Base-by-base conservation (phyloP, 1,140 invertebrate species). In the Meloidogyne chitwoodi region DNA sequence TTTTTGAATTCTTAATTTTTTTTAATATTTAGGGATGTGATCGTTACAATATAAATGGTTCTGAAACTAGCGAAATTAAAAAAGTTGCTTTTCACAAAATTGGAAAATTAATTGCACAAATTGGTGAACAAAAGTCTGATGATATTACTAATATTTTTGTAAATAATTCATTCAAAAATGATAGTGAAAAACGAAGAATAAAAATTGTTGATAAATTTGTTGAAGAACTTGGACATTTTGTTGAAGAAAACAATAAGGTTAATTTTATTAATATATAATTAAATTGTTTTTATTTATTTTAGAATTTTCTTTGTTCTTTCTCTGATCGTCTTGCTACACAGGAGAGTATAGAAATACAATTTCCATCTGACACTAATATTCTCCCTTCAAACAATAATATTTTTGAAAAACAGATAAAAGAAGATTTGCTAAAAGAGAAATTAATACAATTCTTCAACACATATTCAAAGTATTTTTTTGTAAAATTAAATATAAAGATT, bases 61-160 rank as follows among this genome's bases (percentile, higher is more conserved):
- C 48, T 72, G 70, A 63, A 26, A 24, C n/a, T 12, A 63, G 22
- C 10, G 76, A 77, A 41, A 26, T 67, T 19, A 77, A 75, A 41
- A 77, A 77, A 22, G 27, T 77, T 19, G 66, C 66, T 14, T 77
- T 77, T 31, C 74, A 77, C 22, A 77, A 77, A n/a, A 31, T 77
- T 26, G 19, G 41, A 19, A 76, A 76, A 77, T 12, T 61, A 26
- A 73, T 76, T 34, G 41, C 74, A 29, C n/a, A 31, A 44, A 29
- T 38, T 44, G 68, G 61, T 2, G 22, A 27, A 41, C 12, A 19
- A 34, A 22, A 41, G 19, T 27, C 38, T 4, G 29, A 75, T 71
- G 65, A 19, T 72, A 26, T 67, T 24, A 26, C 77, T 29, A 72
- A n/a, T n/a, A n/a, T n/a, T n/a, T n/a, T 19, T 16, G 16, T 48